A percentile compares a stretch with the other conserved stretches of the same genome.
phyloP scores from a whole-genome alignment of 2,797 vertebrate genomes.

The Neosilurus mollespiculum region DNA sequence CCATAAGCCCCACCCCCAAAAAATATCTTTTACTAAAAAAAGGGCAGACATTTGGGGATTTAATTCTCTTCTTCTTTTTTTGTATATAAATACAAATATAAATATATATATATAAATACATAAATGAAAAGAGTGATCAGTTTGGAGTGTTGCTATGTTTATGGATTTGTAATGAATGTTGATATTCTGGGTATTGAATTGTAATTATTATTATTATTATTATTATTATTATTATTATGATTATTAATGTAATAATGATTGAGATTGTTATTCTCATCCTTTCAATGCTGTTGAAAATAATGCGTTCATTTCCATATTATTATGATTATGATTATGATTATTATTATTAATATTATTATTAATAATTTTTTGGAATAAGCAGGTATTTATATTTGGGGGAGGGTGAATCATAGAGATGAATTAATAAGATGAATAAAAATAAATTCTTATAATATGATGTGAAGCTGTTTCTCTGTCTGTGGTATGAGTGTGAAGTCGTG shows the following conservation, averaged over 20 bases:
- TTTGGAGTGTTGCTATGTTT: constrained; percentile 81
- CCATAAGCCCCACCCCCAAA: constrained; percentile 72
- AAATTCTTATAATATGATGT: constrained; percentile 69
- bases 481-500: not conserved
- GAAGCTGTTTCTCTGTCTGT: constrained; percentile 18
- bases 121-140: constrained; percentile 81
- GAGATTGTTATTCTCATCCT: constrained; percentile 76
- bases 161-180: constrained; percentile 84
- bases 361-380: constrained; percentile 68
- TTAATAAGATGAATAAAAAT: constrained; percentile 80
- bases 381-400: constrained; percentile 83
- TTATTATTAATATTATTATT: not conserved
- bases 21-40: constrained; percentile 69
- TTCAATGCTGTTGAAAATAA: constrained; percentile 75
- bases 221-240: constrained; percentile 65
- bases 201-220: constrained; percentile 68
- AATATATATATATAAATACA: constrained; percentile 26
- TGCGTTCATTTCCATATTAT: constrained; percentile 65
- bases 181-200: constrained; percentile 81
- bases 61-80: constrained; percentile 26
- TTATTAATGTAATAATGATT: constrained; percentile 72
- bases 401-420: constrained; percentile 79
- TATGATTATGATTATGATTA: constrained; percentile 45
- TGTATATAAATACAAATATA: constrained; percentile 50
- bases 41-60: constrained; percentile 74